A percentile compares a stretch with the other conserved stretches of the same genome.
Evolutionary conservation across 1,140 invertebrate species (phyloP).

Genomic region (Helicoverpa zea): DNA sequence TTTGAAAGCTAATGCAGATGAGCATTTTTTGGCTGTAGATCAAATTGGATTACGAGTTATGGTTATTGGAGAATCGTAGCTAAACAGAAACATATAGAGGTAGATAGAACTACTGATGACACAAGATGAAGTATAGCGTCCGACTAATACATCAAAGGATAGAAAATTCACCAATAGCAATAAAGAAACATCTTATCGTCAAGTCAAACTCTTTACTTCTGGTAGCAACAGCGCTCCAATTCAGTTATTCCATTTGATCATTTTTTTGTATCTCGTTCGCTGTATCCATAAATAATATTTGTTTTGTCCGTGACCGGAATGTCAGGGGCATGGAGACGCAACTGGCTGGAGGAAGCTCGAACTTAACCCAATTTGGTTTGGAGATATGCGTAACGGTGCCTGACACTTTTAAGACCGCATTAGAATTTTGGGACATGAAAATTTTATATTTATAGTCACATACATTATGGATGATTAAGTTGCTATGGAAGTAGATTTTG

Average conservation of each 20-base stretch:
- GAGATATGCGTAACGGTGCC: constrained; percentile 12
- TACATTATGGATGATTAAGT: not conserved
- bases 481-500: not conserved
- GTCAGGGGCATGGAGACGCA: constrained; percentile 1
- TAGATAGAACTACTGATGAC: not conserved
- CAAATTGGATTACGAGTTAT: constrained; percentile 4
- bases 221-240: not conserved
- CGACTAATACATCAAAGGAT: no score
- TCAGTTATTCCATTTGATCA: constrained; percentile 26
- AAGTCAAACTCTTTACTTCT: not conserved
- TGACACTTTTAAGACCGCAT: constrained; percentile 6
- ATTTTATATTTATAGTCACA: not conserved
- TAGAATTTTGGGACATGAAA: not conserved
- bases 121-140: not conserved
- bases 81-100: not conserved
- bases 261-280: constrained; percentile 9
- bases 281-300: constrained; percentile 33
- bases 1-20: constrained; percentile 33
- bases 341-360: not conserved
- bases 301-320: constrained; percentile 29
- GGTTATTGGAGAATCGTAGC: not conserved
- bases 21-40: constrained; percentile 24
- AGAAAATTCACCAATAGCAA: no score
- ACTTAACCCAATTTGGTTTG: constrained; percentile 30
- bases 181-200: no score